A percentile compares a stretch with the other conserved stretches of the same genome.
Conservation (phyloP, 2,113 vertebrate genomes). For the Tonatia bakeri region DNA sequence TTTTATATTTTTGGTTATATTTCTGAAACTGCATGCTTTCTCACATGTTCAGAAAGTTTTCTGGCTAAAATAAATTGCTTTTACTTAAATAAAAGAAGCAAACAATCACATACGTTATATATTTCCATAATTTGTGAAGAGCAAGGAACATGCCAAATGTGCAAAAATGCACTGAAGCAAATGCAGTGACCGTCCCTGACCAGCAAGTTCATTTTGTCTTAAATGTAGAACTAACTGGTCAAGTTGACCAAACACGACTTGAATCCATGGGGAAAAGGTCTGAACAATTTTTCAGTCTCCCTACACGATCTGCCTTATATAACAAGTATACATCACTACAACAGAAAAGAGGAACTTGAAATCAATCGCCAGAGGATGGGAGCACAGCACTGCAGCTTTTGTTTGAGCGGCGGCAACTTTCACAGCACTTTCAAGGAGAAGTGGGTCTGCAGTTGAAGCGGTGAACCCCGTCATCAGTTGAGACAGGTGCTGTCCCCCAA, state of each 20-base stretch:
- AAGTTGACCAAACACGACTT: conserved; percentile 15
- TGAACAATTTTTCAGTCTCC: conserved; percentile 18
- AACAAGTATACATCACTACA: neutral
- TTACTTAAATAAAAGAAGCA: conserved; percentile 25
- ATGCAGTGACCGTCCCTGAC: neutral
- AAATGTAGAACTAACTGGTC: conserved; percentile 22
- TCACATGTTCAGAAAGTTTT: neutral
- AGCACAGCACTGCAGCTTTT: neutral
- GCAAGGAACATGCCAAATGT: neutral
- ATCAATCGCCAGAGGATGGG: neutral
- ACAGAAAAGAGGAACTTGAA: neutral
- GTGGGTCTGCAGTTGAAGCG: neutral
- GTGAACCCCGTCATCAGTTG: neutral
- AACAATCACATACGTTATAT: neutral
- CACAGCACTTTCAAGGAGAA: neutral
- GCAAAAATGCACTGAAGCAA: neutral
- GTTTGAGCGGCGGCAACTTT: neutral
- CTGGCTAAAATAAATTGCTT: conserved; percentile 16
- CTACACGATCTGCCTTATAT: neutral
- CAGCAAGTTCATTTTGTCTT: neutral
- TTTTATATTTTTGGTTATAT: conserved; percentile 16
- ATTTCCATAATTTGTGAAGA: neutral
- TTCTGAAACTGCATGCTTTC: conserved; percentile 14
- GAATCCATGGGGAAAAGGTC: neutral
- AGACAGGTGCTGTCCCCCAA: neutral